These are phyloP conservation scores for Premnoplex brunnescens DNA, from an alignment of 2,797 vertebrate genomes.

Conservation along the genomic window DNA sequence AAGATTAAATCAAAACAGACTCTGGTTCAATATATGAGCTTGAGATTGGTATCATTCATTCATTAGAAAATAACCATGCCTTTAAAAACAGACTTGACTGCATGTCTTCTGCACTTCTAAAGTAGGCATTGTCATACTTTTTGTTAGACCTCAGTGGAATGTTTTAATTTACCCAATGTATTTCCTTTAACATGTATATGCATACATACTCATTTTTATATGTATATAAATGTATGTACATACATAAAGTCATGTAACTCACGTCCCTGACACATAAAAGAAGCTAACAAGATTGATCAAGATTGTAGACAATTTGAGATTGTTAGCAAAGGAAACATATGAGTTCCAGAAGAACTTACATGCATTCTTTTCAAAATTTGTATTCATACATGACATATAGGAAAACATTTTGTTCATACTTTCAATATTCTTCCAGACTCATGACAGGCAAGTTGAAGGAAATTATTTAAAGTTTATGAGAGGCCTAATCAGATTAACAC, in stretches of 20 bases:
- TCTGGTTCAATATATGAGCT: not conserved
- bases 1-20: not conserved
- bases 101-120: not conserved
- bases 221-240: not conserved
- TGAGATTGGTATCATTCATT: not conserved
- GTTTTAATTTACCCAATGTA: not conserved
- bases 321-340: too few species aligned
- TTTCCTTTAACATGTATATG: not conserved
- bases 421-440: too few species aligned
- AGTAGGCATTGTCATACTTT: not conserved
- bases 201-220: too few species aligned
- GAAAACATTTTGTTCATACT: too few species aligned
- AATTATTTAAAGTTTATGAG: too few species aligned
- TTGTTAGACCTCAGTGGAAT: not conserved
- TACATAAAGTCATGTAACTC: not conserved
- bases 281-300: not conserved
- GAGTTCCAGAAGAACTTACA: too few species aligned
- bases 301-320: not conserved
- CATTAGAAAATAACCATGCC: not conserved
- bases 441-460: too few species aligned
- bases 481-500: too few species aligned
- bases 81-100: not conserved
- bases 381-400: too few species aligned
- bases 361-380: too few species aligned
- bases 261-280: not conserved